phyloP scores from a whole-genome alignment of 2,113 vertebrate genomes.

The Misgurnus anguillicaudatus region DNA sequence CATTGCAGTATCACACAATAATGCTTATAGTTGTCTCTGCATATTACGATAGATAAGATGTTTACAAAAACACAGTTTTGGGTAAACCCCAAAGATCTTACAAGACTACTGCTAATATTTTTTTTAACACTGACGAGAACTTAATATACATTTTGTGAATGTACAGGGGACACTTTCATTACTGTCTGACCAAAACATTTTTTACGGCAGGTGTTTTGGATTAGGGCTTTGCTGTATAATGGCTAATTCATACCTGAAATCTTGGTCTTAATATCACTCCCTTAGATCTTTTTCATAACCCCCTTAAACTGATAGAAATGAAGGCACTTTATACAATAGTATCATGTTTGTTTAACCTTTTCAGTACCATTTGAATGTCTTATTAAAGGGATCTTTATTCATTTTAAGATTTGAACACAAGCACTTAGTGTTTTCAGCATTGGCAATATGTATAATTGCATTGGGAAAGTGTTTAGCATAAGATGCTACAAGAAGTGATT shows the following conservation, averaged over 20 bases:
- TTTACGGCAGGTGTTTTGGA: not conserved
- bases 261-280: not conserved
- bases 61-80: not conserved
- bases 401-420: not conserved
- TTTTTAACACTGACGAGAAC: not conserved
- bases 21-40: too few relatives aligned
- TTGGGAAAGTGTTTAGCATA: not conserved
- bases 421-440: not conserved
- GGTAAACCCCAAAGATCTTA: not conserved
- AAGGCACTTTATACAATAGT: slow-evolving; percentile 18
- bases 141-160: not conserved
- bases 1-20: too few relatives aligned
- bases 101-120: not conserved
- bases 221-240: slow-evolving; percentile 5
- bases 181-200: not conserved
- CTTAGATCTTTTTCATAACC: not conserved
- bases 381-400: slow-evolving; percentile 9
- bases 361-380: slow-evolving; percentile 15
- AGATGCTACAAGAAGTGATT: not conserved
- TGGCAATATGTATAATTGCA: not conserved
- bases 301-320: not conserved
- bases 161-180: not conserved
- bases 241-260: not conserved
- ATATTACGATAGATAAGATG: not conserved
- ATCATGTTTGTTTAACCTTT: slow-evolving; percentile 6